Conservation (phyloP, 1,140 invertebrate genomes). For the Linepithema humile region DNA sequence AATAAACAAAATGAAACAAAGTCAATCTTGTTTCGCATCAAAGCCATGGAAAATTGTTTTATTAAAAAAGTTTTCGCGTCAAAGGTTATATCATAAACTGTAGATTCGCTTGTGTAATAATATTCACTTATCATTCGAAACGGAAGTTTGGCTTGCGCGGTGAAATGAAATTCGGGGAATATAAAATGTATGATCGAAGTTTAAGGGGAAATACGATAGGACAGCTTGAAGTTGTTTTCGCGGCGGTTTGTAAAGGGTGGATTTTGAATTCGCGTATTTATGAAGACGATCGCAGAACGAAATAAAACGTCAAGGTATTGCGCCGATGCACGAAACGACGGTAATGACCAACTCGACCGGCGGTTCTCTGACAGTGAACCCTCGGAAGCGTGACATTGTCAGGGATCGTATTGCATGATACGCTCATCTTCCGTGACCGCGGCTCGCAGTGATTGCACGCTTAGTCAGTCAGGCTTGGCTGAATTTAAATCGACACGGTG, state of each 20-base stretch:
- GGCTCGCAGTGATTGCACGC: conserved; percentile 49
- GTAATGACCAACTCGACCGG: neutral
- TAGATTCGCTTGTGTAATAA: neutral
- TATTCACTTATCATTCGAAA: neutral
- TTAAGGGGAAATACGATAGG: neutral
- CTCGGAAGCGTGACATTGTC: conserved; percentile 74
- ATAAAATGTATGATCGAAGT: too few relatives aligned
- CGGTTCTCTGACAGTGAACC: conserved; percentile 70
- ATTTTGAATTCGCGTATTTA: conserved; percentile 8
- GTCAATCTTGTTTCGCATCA: neutral
- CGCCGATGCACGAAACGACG: conserved; percentile 25
- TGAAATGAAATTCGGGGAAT: neutral
- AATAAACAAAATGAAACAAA: neutral
- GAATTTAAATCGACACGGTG: conserved; percentile 47
- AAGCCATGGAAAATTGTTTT: neutral
- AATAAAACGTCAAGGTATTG: neutral
- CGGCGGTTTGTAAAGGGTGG: neutral
- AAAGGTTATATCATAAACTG: neutral
- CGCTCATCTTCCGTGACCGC: conserved; percentile 65
- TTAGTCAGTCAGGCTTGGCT: conserved; percentile 47
- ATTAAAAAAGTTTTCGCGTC: neutral
- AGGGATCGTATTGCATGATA: conserved; percentile 74
- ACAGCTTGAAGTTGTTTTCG: conserved; percentile 9
- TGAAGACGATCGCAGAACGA: neutral
- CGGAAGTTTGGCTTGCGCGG: conserved; percentile 5